phyloP scores from a whole-genome alignment of 2,113 vertebrate species.

The Clarias magur region DNA sequence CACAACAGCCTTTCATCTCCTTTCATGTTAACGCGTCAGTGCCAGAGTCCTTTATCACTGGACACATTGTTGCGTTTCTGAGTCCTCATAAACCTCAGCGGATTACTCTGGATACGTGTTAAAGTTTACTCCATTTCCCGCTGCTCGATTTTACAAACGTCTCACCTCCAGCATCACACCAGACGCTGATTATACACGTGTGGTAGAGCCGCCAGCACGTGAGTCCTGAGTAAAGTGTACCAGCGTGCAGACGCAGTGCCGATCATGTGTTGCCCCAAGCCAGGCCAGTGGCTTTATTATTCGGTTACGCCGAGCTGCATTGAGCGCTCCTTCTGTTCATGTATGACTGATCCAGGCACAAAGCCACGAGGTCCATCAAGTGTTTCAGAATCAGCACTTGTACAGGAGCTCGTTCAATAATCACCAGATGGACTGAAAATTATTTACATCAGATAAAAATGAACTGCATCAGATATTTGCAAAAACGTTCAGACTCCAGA shows the following conservation, averaged over 20 bases:
- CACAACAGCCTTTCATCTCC: constrained; percentile 37
- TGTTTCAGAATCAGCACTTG: not conserved
- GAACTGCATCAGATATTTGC: not conserved
- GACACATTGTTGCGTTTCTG: constrained; percentile 40
- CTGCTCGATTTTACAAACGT: constrained; percentile 4
- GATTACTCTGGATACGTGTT: constrained; percentile 36
- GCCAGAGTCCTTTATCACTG: constrained; percentile 25
- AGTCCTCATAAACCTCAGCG: constrained; percentile 37
- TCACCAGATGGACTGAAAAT: not conserved
- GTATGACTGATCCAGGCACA: not conserved
- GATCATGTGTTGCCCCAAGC: not conserved
- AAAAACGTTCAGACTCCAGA: not conserved
- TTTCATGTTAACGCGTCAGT: constrained; percentile 29
- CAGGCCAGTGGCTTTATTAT: not conserved
- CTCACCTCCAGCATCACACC: not conserved
- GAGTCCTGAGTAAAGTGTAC: not conserved
- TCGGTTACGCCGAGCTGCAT: not conserved
- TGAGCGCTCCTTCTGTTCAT: not conserved
- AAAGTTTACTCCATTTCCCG: constrained; percentile 24
- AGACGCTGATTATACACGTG: not conserved
- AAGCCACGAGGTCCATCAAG: not conserved
- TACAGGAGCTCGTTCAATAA: not conserved
- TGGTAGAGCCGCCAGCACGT: not conserved
- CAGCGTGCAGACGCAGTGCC: not conserved
- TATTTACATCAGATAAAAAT: not conserved